phyloP scores from a whole-genome alignment of 1,140 invertebrate species.

The Agrilus planipennis region DNA sequence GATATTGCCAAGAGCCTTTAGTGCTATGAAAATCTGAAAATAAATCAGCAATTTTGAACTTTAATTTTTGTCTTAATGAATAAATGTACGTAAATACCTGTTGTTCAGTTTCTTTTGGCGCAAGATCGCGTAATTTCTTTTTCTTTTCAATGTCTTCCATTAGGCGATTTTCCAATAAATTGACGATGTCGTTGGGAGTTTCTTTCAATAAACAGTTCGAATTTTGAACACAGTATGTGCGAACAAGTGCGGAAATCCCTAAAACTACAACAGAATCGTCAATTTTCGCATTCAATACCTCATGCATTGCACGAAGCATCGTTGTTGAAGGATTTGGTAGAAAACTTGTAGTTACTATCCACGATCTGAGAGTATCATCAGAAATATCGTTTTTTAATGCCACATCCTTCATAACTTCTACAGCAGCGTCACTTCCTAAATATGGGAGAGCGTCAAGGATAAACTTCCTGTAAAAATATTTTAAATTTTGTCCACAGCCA shows the following conservation, averaged over 20 bases:
- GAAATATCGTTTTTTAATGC: constrained; percentile 50
- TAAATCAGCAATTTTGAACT: constrained; percentile 4
- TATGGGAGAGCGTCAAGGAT: constrained; percentile 72
- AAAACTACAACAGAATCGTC: constrained; percentile 50
- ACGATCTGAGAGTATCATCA: constrained; percentile 51
- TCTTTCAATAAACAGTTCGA: constrained; percentile 34
- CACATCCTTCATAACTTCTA: constrained; percentile 68
- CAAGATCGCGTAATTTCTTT: constrained; percentile 30
- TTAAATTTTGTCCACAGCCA: constrained; percentile 3
- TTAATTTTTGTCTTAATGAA: too few species aligned
- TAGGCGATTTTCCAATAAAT: constrained; percentile 38
- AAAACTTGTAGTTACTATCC: constrained; percentile 71
- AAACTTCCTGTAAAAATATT: constrained; percentile 44
- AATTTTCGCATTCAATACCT: constrained; percentile 39
- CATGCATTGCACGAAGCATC: constrained; percentile 43
- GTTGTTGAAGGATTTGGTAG: constrained; percentile 49
- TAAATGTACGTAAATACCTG: neutral
- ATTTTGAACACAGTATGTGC: constrained; percentile 53
- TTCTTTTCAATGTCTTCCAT: constrained; percentile 35
- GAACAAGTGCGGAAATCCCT: constrained; percentile 56
- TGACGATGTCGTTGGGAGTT: constrained; percentile 35
- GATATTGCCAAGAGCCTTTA: constrained; percentile 83
- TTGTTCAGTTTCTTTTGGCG: constrained; percentile 31
- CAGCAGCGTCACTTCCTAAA: constrained; percentile 63
- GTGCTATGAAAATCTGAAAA: constrained; percentile 54